Evolutionary conservation across 2,888 invertebrate species (phyloP), one percentile per base, ranked within the genome.

Genomic region (Vannuccia rotundouncinata): DNA sequence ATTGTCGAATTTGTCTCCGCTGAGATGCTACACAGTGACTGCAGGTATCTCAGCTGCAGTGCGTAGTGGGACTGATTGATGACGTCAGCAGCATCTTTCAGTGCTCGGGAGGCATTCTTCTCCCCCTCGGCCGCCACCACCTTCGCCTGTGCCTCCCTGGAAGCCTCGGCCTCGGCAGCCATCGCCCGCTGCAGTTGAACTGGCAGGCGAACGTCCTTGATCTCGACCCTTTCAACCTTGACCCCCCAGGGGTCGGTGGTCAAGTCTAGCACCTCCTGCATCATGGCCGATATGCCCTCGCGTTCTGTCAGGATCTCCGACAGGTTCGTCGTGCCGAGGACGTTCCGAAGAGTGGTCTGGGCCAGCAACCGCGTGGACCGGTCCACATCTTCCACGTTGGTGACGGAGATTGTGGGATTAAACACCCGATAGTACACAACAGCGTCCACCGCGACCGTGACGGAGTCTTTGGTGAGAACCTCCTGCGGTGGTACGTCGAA

Each of bases 1-100:
- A 87, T 87, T 17, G 86, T 87, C 29, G 87, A 86, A 81, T 87
- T 86, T 82, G 85, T 86, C 84, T 87, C 86, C 0, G 85, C 85
- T 0, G 86, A 84, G 74, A 86, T 86, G 5, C 85, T 84, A 81
- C 84, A 85, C 25, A 87, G 83, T 0, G 86, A 86, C 82, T 87
- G 87, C 60, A 87, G 83, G 82, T 87, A 87, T 25, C 86, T 83
- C n/a, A 87, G 84, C 89, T 92, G 92, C 81, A 93, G 89, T 29
- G 94, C 93, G 84, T 92, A 92, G n/a, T 93, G 93, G 83, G 92
- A 92, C 85, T 92, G 92, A 29, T 91, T 90, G 87, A 95, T 93
- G 78, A 94, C 93, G 84, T 94, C 92, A 0, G 94, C 92, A 2
- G 94, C 94, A 89, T 94, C 94, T 87, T 92, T 93, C 75, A 95